Base-by-base conservation (phyloP, 2,797 vertebrate species). In the Enteromius treurensis region DNA sequence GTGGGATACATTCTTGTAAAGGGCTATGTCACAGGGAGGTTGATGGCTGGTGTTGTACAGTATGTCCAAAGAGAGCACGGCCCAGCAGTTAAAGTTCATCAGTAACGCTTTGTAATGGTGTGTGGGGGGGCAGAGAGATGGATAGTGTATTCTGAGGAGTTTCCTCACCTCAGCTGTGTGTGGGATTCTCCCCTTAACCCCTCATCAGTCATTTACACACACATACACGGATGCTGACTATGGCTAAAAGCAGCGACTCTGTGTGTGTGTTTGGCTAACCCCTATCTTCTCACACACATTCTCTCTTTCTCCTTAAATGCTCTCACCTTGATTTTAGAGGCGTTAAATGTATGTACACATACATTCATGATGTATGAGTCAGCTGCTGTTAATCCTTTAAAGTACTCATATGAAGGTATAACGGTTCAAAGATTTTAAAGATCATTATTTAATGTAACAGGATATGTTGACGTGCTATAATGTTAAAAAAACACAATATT, bases 201-300 rank as follows among this genome's bases (percentile, higher is more conserved):
- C 75, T 85, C 84, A 85, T 82, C 80, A 85, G 74, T 85, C 80
- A 78, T 85, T 80, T 81, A 74, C 73, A 77, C 79, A 77, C 81
- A 55, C 3, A 40, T 7, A 40, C 37, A 40, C 40, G 9, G 76
- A 74, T 86, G 80, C 84, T 86, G 84, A 85, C 84, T 73, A 77
- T 69, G 47, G 37, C 55, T 55, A 78, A 55, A 26, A 62, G 71
- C 60, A 55, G 68, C 42, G 14, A 42, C 13, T 51, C 1, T 70
- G 26, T 53, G 68, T 64, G 32, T 23, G 26, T 53, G 68, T 64
- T 17, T 23, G 45, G 26, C 23, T 58, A 53, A 47, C 47, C 47
- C 13, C 21, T 14, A 58, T 26, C 6, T n/a, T 42, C 34, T 60
- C n/a, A 58, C 0, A 0, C 26, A 51, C 17, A 17, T 11, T 68